Conservation (phyloP, 2,888 invertebrate genomes). For the Pachymerium ferrugineum region DNA sequence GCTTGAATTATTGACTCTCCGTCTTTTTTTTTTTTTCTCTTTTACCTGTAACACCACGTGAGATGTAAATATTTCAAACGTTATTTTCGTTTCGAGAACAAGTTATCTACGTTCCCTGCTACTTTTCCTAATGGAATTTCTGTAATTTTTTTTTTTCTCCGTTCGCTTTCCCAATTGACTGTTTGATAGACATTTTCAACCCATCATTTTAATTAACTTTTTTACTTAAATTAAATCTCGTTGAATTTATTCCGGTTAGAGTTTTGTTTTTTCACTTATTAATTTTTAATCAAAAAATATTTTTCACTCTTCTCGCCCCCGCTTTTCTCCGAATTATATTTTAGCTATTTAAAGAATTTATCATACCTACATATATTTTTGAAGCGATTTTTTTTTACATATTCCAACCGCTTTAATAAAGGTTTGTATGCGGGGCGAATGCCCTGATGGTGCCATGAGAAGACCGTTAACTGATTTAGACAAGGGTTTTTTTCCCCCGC, state of each 20-base stretch:
- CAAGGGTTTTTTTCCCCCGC: not conserved
- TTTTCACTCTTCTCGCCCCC: not conserved
- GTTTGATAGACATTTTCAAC: not conserved
- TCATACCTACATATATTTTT: not conserved
- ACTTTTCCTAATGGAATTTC: constrained; percentile 5
- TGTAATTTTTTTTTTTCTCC: not conserved
- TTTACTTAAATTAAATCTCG: not conserved
- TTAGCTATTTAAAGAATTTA: not conserved
- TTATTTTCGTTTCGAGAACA: not conserved
- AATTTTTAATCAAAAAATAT: not conserved
- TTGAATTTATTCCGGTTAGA: no score
- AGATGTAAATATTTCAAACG: not conserved
- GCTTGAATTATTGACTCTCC: constrained; percentile 8
- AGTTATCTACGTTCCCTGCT: not conserved
- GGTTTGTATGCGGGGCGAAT: not conserved
- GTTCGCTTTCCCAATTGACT: not conserved
- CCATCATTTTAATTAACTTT: not conserved
- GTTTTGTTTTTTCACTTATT: no score
- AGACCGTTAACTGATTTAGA: constrained; percentile 8
- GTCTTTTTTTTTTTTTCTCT: not conserved
- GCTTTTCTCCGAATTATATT: not conserved
- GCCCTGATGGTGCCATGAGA: not conserved
- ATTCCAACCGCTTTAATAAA: not conserved
- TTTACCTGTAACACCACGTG: not conserved
- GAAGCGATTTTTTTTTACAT: not conserved